Conservation (phyloP, 2,888 invertebrate genomes). For the Dryobotodes eremita region DNA sequence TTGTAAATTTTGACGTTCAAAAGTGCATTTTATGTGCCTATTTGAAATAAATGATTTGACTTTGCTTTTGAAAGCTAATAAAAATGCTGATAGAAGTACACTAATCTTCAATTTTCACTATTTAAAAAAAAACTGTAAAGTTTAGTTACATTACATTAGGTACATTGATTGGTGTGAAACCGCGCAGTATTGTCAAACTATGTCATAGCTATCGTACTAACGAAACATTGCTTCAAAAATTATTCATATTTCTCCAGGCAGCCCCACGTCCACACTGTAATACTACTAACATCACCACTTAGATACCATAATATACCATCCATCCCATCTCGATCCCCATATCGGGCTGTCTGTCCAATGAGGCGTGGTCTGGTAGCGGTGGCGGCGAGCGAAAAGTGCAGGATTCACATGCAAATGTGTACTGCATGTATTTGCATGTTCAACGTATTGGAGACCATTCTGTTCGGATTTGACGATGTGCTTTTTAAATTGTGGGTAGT, state of each 20-base stretch:
- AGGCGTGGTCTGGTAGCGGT: constrained; percentile 36
- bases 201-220: neutral
- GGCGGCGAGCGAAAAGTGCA: constrained; percentile 70
- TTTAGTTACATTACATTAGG: neutral
- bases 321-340: constrained; percentile 13
- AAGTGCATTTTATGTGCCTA: too few relatives aligned
- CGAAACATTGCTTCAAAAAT: neutral
- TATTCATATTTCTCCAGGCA: neutral
- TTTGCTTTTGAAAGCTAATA: too few relatives aligned
- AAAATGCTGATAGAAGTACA: neutral
- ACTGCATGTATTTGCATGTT: constrained; percentile 74
- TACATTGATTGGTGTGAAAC: neutral
- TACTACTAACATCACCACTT: neutral
- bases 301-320: neutral
- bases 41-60: too few relatives aligned
- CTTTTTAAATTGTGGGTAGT: constrained; percentile 32
- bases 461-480: constrained; percentile 48
- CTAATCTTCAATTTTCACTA: neutral
- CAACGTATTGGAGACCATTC: constrained; percentile 62
- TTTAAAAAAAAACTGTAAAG: too few relatives aligned
- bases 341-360: constrained; percentile 51
- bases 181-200: neutral
- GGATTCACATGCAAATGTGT: constrained; percentile 76
- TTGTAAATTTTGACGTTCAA: too few relatives aligned
- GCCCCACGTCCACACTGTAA: neutral